phyloP scores from a whole-genome alignment of 30 jellyfish, hydroid and myxozoan genomes.

The Sanderia malayensis region DNA sequence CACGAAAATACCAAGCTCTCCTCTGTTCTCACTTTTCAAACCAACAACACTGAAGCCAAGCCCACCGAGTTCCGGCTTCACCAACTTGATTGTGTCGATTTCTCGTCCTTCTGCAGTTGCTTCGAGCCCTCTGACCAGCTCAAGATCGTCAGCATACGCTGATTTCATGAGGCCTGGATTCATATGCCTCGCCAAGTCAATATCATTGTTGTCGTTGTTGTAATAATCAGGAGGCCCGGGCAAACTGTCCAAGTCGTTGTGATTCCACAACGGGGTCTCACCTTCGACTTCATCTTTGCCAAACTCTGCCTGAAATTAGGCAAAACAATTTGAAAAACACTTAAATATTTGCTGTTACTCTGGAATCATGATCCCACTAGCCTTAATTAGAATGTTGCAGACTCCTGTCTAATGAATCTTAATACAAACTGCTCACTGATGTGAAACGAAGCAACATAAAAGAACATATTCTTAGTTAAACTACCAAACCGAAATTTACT shows the following conservation, averaged over 20 bases:
- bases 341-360: too few species aligned
- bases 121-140: constrained; percentile 58
- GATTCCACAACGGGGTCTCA: not conserved
- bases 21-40: constrained; percentile 82
- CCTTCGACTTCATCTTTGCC: constrained; percentile 46
- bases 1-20: constrained; percentile 91
- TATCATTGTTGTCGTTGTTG: not conserved
- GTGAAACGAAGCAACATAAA: too few species aligned
- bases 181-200: constrained; percentile 25
- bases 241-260: not conserved
- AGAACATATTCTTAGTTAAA: too few species aligned
- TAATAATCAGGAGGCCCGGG: not conserved
- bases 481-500: too few species aligned
- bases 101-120: constrained; percentile 88
- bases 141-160: constrained; percentile 57
- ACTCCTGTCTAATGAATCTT: too few species aligned
- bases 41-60: constrained; percentile 98
- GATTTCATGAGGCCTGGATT: constrained; percentile 71
- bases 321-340: not conserved
- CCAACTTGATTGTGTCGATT: constrained; percentile 59
- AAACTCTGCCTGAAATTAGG: constrained; percentile 23
- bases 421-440: too few species aligned
- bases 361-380: too few species aligned
- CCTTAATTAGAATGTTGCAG: too few species aligned
- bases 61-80: constrained; percentile 87